Base-by-base conservation (phyloP, 2,888 invertebrate genomes). In the Chalcosyrphus nemorum region DNA sequence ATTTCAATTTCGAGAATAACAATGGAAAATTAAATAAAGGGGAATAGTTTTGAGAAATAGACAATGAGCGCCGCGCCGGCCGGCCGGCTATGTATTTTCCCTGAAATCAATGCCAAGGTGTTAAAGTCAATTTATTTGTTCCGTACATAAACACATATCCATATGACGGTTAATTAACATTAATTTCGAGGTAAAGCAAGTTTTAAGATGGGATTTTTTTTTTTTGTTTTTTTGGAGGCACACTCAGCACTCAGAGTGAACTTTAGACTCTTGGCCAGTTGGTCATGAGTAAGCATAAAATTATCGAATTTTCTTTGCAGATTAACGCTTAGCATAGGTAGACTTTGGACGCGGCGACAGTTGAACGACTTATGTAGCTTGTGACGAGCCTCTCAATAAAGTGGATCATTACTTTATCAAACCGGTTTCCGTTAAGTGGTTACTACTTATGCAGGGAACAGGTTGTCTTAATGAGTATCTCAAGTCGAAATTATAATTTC, bases 21-120 rank as follows among this genome's bases (percentile, higher is more conserved):
- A 56, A 70, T 47, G 32, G 45, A 19, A 45, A 38, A 4, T 38
- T 38, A 38, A 38, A 9, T n/a, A n/a, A n/a, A n/a, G n/a, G n/a
- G n/a, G n/a, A n/a, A n/a, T n/a, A 38, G 47, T 13, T 27, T 5
- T 21, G 7, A 2, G 41, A 27, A 24, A 27, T 13, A 54, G 9
- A 15, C 2, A 3, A 43, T n/a, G 38, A 19, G 4, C 13, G 24
- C n/a, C 45, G 43, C 15, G 13, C 15, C 7, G 13, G 13, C 59
- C 41, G 41, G 24, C 35, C 21, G 56, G 27, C 17, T 27, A 24
- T 24, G 1, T 2, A 9, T 52, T 52, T 24, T 56, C n/a, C 2
- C 4, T 11, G 11, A 13, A 45, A 70, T 70, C 47, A 70, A 57
- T 45, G 57, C 57, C 70, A 57, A 70, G 70, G 57, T 35, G 70